Base-by-base conservation (phyloP, 2,888 invertebrate genomes). In the Argyresthia albistria region DNA sequence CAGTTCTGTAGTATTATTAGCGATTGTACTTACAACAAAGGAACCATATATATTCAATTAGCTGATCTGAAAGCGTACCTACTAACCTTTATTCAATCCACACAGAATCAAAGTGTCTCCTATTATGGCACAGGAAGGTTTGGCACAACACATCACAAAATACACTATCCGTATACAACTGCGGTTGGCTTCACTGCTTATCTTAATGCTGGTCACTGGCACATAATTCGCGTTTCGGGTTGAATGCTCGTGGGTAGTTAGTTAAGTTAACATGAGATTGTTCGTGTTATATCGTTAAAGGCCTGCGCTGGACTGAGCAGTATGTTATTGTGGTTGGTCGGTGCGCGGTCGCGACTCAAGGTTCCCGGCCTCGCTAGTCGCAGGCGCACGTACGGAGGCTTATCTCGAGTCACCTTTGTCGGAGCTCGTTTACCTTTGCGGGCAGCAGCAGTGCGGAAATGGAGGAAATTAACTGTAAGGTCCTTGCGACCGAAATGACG, bases 81-180 rank as follows among this genome's bases (percentile, higher is more conserved):
- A 83, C n/a, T n/a, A n/a, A n/a, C 83, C 76, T 81, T 70, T 67
- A 45, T 50, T 65, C 60, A 63, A 64, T 69, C 64, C 63, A 64
- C 66, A 68, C 65, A 58, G 66, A 60, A 69, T 64, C 73, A 56
- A 57, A 61, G 63, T 67, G 69, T 70, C 65, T 70, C 76, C 71
- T 70, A 71, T 63, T 77, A 79, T 79, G 79, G 74, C 81, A 83
- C 80, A 69, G 65, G 63, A 64, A 66, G 66, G 60, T 58, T 73
- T 78, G 70, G 73, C 84, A 83, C 86, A 75, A 76, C 74, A 79
- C 84, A 84, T 84, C 81, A 84, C 84, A 84, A 70, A 76, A 72
- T 73, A 71, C 82, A 80, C 81, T 70, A 59, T 64, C 45, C 56
- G 72, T 73, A 73, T 74, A 74, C 64, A 55, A 55, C 62, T 69